Evolutionary conservation across 1,140 invertebrate species (phyloP).

Genomic region (Maconellicoccus hirsutus): DNA sequence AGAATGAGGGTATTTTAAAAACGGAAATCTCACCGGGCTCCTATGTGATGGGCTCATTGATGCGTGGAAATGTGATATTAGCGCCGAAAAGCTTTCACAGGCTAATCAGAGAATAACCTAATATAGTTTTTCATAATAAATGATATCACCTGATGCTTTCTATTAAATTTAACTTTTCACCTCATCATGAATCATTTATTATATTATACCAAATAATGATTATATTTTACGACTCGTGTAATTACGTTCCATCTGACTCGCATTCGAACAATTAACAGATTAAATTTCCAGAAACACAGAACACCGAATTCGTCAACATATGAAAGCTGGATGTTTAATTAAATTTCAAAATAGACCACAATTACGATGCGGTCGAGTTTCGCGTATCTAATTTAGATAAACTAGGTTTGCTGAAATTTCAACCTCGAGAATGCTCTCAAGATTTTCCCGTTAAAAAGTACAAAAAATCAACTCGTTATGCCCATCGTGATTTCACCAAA

Average conservation of each 20-base stretch:
- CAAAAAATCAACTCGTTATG: no score
- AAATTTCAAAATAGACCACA: conserved; percentile 4
- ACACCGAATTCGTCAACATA: background rate
- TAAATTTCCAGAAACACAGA: background rate
- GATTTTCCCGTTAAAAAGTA: no score
- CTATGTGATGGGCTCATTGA: no score
- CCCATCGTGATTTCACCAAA: no score
- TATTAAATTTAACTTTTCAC: background rate
- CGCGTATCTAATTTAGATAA: background rate
- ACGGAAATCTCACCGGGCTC: no score
- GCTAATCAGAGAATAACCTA: no score
- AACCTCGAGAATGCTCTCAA: no score
- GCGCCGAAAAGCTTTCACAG: no score
- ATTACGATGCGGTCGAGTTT: background rate
- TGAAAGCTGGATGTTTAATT: background rate
- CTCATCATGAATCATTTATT: background rate
- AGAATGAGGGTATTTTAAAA: no score
- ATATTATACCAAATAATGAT: background rate
- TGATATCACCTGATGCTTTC: no score
- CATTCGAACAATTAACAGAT: background rate
- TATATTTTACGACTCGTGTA: background rate
- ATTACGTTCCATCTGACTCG: background rate
- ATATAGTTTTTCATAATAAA: no score
- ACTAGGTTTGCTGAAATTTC: background rate
- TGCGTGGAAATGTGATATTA: no score